Evolutionary conservation across 2,888 invertebrate species (phyloP).

Genomic region (Drosophila yooni): DNA sequence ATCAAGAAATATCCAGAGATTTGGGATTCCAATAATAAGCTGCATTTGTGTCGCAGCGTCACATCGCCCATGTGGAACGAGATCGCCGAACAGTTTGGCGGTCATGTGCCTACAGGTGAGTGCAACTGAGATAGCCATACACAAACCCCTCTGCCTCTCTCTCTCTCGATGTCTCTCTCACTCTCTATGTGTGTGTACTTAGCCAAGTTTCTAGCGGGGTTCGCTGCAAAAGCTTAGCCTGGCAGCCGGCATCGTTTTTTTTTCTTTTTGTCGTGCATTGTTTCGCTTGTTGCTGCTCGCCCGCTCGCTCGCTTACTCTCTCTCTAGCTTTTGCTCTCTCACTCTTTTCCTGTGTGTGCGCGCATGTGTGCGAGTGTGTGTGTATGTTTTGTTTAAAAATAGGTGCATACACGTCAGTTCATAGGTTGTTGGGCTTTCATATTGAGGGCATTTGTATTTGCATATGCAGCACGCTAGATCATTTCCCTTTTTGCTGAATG

Average conservation of each 20-base stretch:
- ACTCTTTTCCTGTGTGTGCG: constrained; percentile 4
- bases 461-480: neutral
- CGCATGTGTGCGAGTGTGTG: constrained; percentile 8
- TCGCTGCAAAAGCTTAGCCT: constrained; percentile 27
- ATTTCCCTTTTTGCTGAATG: neutral
- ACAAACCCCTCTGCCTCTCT: neutral
- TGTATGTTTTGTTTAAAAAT: constrained; percentile 37
- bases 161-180: neutral
- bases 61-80: constrained; percentile 84
- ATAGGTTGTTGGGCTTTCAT: constrained; percentile 24
- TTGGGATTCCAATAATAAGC: constrained; percentile 83
- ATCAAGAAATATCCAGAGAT: constrained; percentile 83
- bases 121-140: constrained; percentile 19
- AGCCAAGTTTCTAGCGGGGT: constrained; percentile 23
- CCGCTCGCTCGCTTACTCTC: constrained; percentile 14
- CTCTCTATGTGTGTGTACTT: neutral
- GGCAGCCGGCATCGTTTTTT: constrained; percentile 22
- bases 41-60: constrained; percentile 83
- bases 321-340: constrained; percentile 4
- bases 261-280: constrained; percentile 40
- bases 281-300: constrained; percentile 18
- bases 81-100: constrained; percentile 83
- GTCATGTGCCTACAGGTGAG: constrained; percentile 83
- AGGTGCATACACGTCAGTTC: constrained; percentile 28
- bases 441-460: constrained; percentile 12